phyloP scores from a whole-genome alignment of 1,140 invertebrate species.

The Stegodyphus mimosarum region DNA sequence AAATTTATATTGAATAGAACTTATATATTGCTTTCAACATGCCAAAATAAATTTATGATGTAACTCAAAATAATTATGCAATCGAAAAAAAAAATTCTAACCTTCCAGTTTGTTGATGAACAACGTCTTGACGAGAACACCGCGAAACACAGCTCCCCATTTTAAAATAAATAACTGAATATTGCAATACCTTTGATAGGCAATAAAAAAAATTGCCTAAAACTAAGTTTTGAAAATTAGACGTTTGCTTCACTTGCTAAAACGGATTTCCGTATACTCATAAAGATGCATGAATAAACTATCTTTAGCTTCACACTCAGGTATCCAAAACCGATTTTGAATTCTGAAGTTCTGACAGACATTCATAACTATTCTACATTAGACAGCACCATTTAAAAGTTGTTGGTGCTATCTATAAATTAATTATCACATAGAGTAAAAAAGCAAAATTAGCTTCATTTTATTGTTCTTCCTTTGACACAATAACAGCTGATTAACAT shows the following conservation, averaged over 20 bases:
- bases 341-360: not conserved
- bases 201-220: no score
- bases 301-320: not conserved
- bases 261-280: not conserved
- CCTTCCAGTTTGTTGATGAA: conserved; percentile 54
- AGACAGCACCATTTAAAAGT: no score
- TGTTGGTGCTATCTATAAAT: no score
- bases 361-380: no score
- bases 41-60: no score
- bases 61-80: no score
- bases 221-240: not conserved
- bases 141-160: conserved; percentile 48
- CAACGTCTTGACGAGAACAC: conserved; percentile 46
- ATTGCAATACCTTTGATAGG: not conserved
- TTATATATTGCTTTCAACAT: no score
- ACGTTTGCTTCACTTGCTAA: not conserved
- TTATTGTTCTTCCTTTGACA: no score
- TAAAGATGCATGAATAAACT: not conserved
- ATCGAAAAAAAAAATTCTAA: conserved; percentile 6
- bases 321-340: not conserved
- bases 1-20: no score
- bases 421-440: no score
- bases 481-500: no score
- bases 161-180: not conserved
- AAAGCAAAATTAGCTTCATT: no score